Conservation (phyloP, 2,113 vertebrate genomes). For the Vidua chalybeata region DNA sequence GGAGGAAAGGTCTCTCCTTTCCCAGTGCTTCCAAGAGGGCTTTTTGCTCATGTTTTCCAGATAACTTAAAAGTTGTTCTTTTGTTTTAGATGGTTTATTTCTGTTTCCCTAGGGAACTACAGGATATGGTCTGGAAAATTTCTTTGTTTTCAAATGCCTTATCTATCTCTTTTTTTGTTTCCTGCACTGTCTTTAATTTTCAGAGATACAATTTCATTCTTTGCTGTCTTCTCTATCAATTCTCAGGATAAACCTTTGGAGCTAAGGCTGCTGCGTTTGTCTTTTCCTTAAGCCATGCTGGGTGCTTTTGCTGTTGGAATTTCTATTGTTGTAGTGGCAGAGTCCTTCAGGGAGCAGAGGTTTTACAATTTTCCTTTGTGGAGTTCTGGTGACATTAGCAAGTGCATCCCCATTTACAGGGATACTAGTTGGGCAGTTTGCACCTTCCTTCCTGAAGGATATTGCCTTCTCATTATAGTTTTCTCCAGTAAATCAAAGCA, state of each 20-base stretch:
- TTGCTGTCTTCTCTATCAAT: background rate
- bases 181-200: background rate
- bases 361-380: background rate
- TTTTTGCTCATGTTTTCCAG: background rate
- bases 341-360: background rate
- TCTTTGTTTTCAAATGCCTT: background rate
- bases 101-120: background rate
- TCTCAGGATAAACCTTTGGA: background rate
- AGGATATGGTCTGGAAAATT: background rate
- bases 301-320: background rate
- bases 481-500: background rate
- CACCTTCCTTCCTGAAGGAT: background rate
- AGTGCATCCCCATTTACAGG: background rate
- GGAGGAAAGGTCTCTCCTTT: background rate
- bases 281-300: background rate
- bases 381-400: background rate
- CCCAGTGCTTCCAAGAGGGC: background rate
- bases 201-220: background rate
- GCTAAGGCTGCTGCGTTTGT: background rate
- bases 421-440: background rate
- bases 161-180: background rate
- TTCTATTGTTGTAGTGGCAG: background rate
- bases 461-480: background rate
- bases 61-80: background rate
- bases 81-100: background rate